These are phyloP conservation scores for Myripristis jacobus DNA, from an alignment of 2,797 vertebrate species.

Conservation along the genomic window DNA sequence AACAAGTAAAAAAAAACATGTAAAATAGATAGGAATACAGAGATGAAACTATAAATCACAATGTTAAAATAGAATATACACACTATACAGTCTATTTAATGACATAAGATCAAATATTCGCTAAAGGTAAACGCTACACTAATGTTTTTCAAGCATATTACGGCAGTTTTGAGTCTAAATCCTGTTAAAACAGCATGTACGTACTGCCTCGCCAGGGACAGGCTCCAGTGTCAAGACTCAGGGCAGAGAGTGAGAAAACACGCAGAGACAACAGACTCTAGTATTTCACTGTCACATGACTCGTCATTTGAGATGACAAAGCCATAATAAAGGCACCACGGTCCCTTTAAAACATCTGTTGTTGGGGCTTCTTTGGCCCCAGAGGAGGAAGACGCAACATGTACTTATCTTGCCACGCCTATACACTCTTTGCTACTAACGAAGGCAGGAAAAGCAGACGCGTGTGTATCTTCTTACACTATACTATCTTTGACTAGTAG, in stretches of 20 bases:
- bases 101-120: background rate
- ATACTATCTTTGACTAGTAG: background rate
- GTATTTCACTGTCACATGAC: conserved; percentile 72
- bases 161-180: background rate
- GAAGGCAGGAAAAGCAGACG: background rate
- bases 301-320: conserved; percentile 45
- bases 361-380: background rate
- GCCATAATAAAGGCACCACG: background rate
- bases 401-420: background rate
- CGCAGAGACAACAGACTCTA: conserved; percentile 23
- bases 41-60: background rate
- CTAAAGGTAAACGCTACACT: too few species aligned
- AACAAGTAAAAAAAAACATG: too few species aligned
- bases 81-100: background rate
- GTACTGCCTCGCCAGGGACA: conserved; percentile 44
- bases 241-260: conserved; percentile 21
- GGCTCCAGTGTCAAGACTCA: conserved; percentile 12
- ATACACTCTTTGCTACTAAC: conserved; percentile 30
- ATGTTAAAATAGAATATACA: background rate
- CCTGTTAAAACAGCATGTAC: background rate
- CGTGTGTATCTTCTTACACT: background rate
- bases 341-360: conserved; percentile 27
- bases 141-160: background rate
- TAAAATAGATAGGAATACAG: background rate
- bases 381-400: conserved; percentile 1